A percentile compares a stretch with the other conserved stretches of the same genome.
phyloP scores from a whole-genome alignment of 2,797 vertebrate species.

The Threskiornis aethiopicus region DNA sequence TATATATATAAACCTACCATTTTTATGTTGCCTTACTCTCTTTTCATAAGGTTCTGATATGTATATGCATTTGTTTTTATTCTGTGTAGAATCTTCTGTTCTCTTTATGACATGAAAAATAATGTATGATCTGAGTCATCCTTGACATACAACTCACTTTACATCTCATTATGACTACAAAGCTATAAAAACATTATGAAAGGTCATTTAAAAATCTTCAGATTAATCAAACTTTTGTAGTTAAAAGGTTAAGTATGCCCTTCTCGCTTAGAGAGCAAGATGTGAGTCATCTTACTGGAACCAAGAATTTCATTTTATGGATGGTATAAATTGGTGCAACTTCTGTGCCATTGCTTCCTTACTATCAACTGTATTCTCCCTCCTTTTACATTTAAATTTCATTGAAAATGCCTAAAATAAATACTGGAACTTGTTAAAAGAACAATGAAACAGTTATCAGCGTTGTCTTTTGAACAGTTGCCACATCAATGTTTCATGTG shows the following conservation, averaged over 20 bases:
- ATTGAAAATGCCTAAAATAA: neutral
- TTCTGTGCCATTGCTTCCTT: neutral
- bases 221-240: neutral
- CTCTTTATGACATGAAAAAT: neutral
- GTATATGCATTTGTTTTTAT: neutral
- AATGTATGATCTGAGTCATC: neutral
- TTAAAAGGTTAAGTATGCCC: neutral
- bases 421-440: neutral
- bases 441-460: neutral
- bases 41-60: neutral
- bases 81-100: neutral
- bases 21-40: neutral
- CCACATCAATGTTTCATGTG: neutral
- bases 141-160: conserved; percentile 3
- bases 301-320: neutral
- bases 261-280: neutral
- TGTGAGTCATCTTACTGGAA: neutral
- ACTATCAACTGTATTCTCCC: neutral
- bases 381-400: neutral
- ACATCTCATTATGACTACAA: neutral
- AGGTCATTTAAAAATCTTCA: neutral
- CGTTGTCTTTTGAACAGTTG: neutral
- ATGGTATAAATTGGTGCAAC: neutral
- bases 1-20: neutral
- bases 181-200: neutral